A percentile compares a stretch with the other conserved stretches of the same genome.
These are phyloP conservation scores for Drosophila emarginata DNA, from an alignment of 2,888 invertebrate species.

Conservation along the genomic window DNA sequence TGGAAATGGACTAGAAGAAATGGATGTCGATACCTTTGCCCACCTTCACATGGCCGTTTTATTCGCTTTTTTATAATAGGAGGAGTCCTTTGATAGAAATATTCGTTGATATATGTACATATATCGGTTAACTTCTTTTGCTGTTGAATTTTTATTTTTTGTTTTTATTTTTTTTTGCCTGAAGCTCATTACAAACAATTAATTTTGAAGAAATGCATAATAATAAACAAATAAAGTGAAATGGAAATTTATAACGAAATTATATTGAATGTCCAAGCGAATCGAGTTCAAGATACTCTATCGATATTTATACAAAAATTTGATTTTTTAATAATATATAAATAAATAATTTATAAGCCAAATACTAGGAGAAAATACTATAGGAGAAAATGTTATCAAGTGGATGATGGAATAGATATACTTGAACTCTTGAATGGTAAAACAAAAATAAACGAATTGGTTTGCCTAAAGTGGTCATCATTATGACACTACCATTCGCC, in stretches of 20 bases:
- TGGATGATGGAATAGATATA: background rate
- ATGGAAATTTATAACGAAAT: background rate
- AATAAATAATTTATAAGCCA: background rate
- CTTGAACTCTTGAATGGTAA: background rate
- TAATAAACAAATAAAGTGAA: background rate
- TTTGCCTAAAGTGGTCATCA: conserved; percentile 24
- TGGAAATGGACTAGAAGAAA: too few relatives aligned
- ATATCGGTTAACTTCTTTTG: background rate
- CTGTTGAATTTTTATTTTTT: background rate
- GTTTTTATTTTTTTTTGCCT: background rate
- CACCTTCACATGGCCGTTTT: too few relatives aligned
- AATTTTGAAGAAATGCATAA: conserved; percentile 4
- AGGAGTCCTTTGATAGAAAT: background rate
- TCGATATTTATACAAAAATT: too few relatives aligned
- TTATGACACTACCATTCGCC: conserved; percentile 25
- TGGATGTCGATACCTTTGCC: too few relatives aligned
- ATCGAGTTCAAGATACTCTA: background rate
- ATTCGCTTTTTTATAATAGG: too few relatives aligned
- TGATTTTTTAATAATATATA: too few relatives aligned
- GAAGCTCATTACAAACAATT: conserved; percentile 36
- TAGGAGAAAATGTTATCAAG: too few relatives aligned
- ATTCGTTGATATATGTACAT: background rate
- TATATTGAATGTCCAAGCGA: background rate
- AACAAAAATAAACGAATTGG: conserved; percentile 28
- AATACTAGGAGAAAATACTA: background rate